Conservation (phyloP, 2,888 invertebrate genomes). For the Erpobdella octoculata region DNA sequence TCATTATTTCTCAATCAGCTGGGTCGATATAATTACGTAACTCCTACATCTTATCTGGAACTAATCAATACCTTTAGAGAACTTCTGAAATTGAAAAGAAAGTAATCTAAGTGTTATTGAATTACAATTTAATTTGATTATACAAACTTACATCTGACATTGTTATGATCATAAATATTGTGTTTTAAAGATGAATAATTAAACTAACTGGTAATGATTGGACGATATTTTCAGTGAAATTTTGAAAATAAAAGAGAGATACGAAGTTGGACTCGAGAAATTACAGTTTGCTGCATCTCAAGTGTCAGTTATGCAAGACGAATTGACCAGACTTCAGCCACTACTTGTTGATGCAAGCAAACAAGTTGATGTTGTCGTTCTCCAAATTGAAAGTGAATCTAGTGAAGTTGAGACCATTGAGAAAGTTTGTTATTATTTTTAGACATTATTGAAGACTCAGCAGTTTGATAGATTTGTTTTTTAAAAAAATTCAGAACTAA, state of each 20-base stretch:
- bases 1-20: constrained; percentile 60
- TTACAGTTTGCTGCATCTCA: constrained; percentile 81
- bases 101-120: constrained; percentile 49
- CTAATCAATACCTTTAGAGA: constrained; percentile 81
- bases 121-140: neutral
- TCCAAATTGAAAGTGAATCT: constrained; percentile 88
- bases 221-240: constrained; percentile 45
- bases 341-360: constrained; percentile 76
- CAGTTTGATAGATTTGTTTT: neutral
- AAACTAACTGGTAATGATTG: neutral
- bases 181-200: neutral
- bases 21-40: constrained; percentile 73
- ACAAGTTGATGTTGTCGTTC: constrained; percentile 83
- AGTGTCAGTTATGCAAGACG: constrained; percentile 82
- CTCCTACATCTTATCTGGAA: constrained; percentile 85
- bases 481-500: neutral
- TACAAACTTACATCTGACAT: neutral
- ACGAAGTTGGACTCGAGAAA: constrained; percentile 70
- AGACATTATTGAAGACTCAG: neutral
- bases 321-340: constrained; percentile 77
- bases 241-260: constrained; percentile 48
- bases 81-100: constrained; percentile 67
- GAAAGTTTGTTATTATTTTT: constrained; percentile 52
- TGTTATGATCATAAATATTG: neutral
- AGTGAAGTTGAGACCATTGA: constrained; percentile 51